These are phyloP conservation scores for Cathartes aura DNA, from an alignment of 2,113 vertebrate genomes.

Conservation along the genomic window DNA sequence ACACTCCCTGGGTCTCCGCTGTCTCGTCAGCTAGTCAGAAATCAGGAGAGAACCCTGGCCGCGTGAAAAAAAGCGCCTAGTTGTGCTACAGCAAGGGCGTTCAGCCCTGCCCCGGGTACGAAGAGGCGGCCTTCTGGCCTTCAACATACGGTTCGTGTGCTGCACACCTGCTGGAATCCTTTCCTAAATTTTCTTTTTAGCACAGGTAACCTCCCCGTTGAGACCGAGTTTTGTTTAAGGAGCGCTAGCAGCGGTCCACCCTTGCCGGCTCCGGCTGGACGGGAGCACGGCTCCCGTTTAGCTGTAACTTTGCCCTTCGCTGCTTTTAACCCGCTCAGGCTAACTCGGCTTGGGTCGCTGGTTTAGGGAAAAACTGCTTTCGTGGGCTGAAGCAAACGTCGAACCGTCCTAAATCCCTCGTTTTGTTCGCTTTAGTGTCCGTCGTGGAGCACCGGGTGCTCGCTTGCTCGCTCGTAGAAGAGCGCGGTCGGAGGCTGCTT, in stretches of 20 bases:
- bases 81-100: background rate
- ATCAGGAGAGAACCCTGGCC: background rate
- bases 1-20: background rate
- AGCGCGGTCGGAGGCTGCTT: background rate
- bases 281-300: background rate
- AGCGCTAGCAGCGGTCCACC: background rate
- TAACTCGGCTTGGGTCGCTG: fast-evolving
- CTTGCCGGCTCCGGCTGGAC: fast-evolving
- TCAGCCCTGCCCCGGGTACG: background rate
- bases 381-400: background rate
- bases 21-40: background rate
- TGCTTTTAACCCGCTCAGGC: background rate
- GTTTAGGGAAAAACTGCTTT: background rate
- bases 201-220: background rate
- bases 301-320: background rate
- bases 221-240: background rate
- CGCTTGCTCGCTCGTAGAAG: background rate
- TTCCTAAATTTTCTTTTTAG: background rate
- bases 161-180: background rate
- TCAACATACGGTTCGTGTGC: background rate
- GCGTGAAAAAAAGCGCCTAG: background rate
- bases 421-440: background rate
- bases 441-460: fast-evolving
- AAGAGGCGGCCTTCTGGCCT: background rate
- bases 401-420: background rate